Percentiles rank a stretch among this genome's conserved stretches.
Evolutionary conservation across 2,113 vertebrate species (phyloP).

Genomic region (Carollia perspicillata): DNA sequence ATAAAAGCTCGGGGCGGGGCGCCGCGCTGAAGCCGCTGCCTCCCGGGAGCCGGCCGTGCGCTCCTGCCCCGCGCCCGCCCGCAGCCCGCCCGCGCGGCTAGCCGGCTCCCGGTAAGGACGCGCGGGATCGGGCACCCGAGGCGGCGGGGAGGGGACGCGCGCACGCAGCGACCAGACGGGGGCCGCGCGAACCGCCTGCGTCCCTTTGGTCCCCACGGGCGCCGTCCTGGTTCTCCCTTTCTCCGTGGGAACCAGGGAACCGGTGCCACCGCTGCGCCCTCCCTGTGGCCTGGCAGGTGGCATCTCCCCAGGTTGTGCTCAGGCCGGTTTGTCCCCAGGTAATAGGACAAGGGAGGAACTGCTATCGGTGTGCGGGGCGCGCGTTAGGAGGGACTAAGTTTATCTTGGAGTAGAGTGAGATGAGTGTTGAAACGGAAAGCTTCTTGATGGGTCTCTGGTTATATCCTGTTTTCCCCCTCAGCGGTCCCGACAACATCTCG

Average conservation of each 20-base stretch:
- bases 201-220: rapidly evolving
- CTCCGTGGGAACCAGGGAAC: background rate
- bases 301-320: background rate
- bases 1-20: constrained; percentile 52
- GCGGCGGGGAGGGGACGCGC: background rate
- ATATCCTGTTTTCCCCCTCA: too few species aligned
- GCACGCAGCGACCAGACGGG: background rate
- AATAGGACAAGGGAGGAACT: background rate
- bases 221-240: background rate
- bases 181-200: background rate
- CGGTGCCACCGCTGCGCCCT: background rate
- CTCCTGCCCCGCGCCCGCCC: background rate
- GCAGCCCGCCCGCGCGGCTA: background rate
- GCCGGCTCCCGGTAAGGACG: constrained; percentile 45
- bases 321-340: background rate
- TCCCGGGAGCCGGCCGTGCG: constrained; percentile 44
- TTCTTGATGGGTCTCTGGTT: background rate
- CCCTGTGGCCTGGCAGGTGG: background rate
- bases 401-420: too few species aligned
- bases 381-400: background rate
- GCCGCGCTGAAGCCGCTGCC: constrained; percentile 37
- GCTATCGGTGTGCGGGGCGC: background rate
- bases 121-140: background rate
- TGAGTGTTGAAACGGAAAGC: too few species aligned
- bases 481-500: background rate